A percentile compares a stretch with the other conserved stretches of the same genome.
These are phyloP conservation scores for Blastobasis adustella DNA, from an alignment of 2,888 invertebrate species.

Conservation along the genomic window DNA sequence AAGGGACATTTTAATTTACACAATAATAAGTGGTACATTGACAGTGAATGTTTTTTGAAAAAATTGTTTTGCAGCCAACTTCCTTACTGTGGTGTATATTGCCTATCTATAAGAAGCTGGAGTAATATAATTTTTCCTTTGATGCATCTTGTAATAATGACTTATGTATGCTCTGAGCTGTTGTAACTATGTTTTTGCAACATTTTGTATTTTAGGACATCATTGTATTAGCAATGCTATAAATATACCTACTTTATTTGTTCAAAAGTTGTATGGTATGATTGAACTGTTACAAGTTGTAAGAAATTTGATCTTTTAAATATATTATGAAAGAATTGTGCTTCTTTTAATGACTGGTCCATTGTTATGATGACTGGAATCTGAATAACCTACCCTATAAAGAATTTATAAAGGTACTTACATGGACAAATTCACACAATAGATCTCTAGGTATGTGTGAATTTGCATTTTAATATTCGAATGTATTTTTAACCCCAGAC, in stretches of 20 bases:
- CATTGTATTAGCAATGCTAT: slow-evolving; percentile 21
- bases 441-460: no score
- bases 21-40: slow-evolving; percentile 33
- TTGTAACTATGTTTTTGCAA: slow-evolving; percentile 48
- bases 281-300: slow-evolving; percentile 67
- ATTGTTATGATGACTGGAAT: no score
- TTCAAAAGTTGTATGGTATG: slow-evolving; percentile 62
- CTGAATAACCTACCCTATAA: no score
- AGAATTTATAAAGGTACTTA: no score
- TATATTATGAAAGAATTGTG: slow-evolving; percentile 49
- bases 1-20: slow-evolving; percentile 51
- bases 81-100: slow-evolving; percentile 12
- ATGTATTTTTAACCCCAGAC: no score
- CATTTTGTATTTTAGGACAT: slow-evolving; percentile 50
- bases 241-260: slow-evolving; percentile 42
- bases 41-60: slow-evolving; percentile 10
- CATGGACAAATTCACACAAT: no score
- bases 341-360: no score
- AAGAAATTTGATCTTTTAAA: slow-evolving; percentile 72
- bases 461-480: no score
- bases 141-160: slow-evolving; percentile 6
- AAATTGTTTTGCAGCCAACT: slow-evolving; percentile 38
- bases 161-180: slow-evolving; percentile 41
- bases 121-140: slow-evolving; percentile 33
- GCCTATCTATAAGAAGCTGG: slow-evolving; percentile 22